phyloP scores from a whole-genome alignment of 2,888 invertebrate species.

The Limnephilus lunatus region DNA sequence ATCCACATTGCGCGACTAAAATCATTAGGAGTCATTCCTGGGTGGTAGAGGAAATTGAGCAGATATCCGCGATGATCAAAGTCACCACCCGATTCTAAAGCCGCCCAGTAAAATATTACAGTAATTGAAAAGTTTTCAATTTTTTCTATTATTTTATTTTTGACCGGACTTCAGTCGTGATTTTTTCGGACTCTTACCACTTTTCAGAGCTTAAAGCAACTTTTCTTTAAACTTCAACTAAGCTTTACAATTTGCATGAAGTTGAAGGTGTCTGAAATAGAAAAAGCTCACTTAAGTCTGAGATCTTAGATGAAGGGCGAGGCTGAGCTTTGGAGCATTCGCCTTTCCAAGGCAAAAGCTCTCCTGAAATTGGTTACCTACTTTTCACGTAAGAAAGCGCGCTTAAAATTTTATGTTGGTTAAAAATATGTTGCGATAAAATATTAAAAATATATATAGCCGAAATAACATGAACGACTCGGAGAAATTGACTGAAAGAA shows the following conservation, averaged over 20 bases:
- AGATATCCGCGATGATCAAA: too few relatives aligned
- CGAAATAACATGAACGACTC: too few relatives aligned
- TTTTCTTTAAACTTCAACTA: not conserved
- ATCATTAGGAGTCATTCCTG: too few relatives aligned
- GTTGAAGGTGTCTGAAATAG: not conserved
- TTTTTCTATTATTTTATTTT: not conserved
- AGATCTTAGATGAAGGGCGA: not conserved
- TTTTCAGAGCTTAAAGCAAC: not conserved
- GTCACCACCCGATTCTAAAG: too few relatives aligned
- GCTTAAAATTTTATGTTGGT: not conserved
- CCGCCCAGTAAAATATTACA: too few relatives aligned
- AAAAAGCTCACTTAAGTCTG: not conserved
- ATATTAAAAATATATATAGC: too few relatives aligned
- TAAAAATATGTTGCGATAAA: not conserved
- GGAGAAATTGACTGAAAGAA: too few relatives aligned
- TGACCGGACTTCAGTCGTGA: not conserved
- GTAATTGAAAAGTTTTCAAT: not conserved
- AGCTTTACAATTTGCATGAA: not conserved
- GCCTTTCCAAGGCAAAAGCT: not conserved
- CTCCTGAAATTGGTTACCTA: not conserved
- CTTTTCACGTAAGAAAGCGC: not conserved
- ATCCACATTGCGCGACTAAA: too few relatives aligned
- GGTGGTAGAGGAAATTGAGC: too few relatives aligned
- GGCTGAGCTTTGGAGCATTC: not conserved
- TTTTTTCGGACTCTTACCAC: not conserved